These are phyloP conservation scores for Pangasius sanitwongsei DNA, from an alignment of 2,797 vertebrate genomes.

Conservation along the genomic window DNA sequence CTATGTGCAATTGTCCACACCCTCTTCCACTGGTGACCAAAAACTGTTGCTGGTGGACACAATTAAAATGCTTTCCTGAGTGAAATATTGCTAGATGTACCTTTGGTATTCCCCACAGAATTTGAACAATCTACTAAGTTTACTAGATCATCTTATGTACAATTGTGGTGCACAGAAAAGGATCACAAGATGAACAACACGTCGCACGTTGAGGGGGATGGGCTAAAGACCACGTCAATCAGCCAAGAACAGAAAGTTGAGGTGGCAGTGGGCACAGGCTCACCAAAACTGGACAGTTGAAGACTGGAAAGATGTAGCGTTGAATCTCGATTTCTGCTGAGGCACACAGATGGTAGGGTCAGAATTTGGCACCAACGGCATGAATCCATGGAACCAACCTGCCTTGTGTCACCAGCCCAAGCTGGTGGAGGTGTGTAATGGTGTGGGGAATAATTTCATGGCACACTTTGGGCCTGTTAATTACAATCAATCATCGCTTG, in stretches of 20 bases:
- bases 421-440: too few relatives aligned
- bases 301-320: too few relatives aligned
- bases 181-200: not conserved
- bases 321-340: too few relatives aligned
- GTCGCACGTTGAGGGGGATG: not conserved
- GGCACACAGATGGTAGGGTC: too few relatives aligned
- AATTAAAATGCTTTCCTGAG: not conserved
- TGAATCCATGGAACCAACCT: too few relatives aligned
- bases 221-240: not conserved
- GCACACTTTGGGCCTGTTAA: too few relatives aligned
- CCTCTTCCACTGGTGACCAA: not conserved
- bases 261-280: too few relatives aligned
- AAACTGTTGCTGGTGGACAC: not conserved
- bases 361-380: too few relatives aligned
- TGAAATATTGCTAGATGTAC: not conserved
- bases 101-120: not conserved
- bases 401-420: too few relatives aligned
- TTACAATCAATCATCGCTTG: too few relatives aligned
- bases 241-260: not conserved
- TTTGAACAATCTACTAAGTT: not conserved
- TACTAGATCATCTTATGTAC: not conserved
- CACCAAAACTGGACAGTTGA: too few relatives aligned
- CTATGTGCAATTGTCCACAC: not conserved
- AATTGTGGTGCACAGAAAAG: not conserved
- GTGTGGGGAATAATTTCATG: too few relatives aligned